Percentiles rank a stretch among this genome's conserved stretches.
phyloP scores from a whole-genome alignment of 2,888 invertebrate species.

The Cataglyphis altisquamis region DNA sequence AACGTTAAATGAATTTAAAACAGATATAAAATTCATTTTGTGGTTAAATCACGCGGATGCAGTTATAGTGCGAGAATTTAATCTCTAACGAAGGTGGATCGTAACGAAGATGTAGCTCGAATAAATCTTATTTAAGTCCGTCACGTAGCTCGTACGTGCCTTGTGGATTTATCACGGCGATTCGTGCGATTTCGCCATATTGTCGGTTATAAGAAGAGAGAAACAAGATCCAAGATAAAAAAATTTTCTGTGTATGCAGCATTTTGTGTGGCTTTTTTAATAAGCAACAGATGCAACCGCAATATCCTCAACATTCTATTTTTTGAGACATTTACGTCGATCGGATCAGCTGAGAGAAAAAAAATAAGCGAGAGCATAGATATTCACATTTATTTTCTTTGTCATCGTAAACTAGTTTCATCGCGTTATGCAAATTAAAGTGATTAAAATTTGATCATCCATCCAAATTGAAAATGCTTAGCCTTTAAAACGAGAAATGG shows the following conservation, averaged over 20 bases:
- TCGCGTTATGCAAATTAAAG: neutral
- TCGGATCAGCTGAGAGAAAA: too few species aligned
- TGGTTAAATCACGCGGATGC: conserved; percentile 1
- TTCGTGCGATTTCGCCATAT: conserved; percentile 55
- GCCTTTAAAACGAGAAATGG: neutral
- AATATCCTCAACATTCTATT: neutral
- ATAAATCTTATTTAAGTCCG: conserved; percentile 56
- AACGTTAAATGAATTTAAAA: too few species aligned
- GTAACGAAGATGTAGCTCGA: conserved; percentile 57
- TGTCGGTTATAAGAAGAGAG: conserved; percentile 10
- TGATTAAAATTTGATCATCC: neutral
- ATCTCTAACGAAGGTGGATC: conserved; percentile 28
- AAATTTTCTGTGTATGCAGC: neutral
- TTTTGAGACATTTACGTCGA: neutral
- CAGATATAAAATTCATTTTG: neutral
- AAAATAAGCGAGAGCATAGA: neutral
- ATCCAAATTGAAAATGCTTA: neutral
- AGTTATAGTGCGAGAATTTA: conserved; percentile 20
- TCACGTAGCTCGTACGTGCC: conserved; percentile 69
- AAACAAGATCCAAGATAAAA: neutral
- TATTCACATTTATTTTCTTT: neutral
- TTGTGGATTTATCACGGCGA: conserved; percentile 60
- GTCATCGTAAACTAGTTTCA: neutral
- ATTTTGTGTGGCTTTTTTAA: neutral
- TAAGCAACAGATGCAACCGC: neutral